Conservation (phyloP, 2,888 invertebrate genomes). For the Melinaea menophilus region DNA sequence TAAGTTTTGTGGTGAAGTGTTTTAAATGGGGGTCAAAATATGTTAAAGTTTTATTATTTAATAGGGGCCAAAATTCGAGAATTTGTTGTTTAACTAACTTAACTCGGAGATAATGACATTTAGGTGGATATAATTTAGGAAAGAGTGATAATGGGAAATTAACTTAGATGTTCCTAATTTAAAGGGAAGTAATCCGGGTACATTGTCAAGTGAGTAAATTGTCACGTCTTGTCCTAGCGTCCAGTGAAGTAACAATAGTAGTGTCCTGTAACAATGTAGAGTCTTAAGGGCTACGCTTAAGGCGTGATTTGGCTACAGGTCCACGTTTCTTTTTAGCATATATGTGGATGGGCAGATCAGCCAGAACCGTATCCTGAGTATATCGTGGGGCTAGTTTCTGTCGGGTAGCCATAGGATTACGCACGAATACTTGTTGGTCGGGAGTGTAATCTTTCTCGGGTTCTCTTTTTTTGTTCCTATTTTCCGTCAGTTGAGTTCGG, state of each 20-base stretch:
- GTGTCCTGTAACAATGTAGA: constrained; percentile 12
- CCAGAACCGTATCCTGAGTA: constrained; percentile 22
- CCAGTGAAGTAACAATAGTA: not conserved
- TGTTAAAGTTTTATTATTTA: too few relatives aligned
- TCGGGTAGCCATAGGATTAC: constrained; percentile 20
- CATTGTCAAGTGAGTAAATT: not conserved
- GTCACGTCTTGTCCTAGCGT: constrained; percentile 3
- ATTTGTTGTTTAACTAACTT: too few relatives aligned
- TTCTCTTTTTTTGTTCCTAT: constrained; percentile 22
- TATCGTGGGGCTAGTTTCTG: constrained; percentile 23
- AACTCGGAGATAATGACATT: too few relatives aligned
- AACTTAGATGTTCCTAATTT: too few relatives aligned
- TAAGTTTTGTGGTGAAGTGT: too few relatives aligned
- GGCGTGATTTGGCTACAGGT: constrained; percentile 11
- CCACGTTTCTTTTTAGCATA: constrained; percentile 22
- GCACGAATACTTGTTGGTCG: too few relatives aligned
- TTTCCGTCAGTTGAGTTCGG: too few relatives aligned
- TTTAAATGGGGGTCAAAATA: too few relatives aligned
- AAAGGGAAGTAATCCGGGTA: too few relatives aligned
- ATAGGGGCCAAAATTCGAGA: too few relatives aligned
- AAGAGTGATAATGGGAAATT: too few relatives aligned
- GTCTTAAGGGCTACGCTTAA: constrained; percentile 14
- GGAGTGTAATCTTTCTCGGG: not conserved
- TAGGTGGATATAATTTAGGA: too few relatives aligned
- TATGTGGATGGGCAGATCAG: constrained; percentile 29